These are phyloP conservation scores for Drosophila acutilabella DNA, from an alignment of 2,888 invertebrate genomes.

Conservation along the genomic window DNA sequence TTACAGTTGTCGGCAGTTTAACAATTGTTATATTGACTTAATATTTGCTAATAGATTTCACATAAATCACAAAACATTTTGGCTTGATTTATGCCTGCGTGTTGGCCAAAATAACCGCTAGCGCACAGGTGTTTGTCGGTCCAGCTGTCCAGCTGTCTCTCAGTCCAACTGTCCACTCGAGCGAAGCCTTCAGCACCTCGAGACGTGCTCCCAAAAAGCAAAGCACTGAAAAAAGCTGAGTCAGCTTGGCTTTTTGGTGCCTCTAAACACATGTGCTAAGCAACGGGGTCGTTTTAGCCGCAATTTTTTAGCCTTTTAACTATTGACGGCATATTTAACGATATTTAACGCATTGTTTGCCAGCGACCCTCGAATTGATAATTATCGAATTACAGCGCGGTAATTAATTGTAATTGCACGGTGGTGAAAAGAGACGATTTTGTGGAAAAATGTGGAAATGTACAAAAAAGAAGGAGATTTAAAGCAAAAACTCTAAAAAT, in stretches of 20 bases:
- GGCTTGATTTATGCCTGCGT: slow-evolving; percentile 68
- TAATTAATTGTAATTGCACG: slow-evolving; percentile 7
- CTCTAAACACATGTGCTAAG: slow-evolving; percentile 25
- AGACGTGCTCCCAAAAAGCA: slow-evolving; percentile 10
- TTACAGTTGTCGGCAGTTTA: slow-evolving; percentile 13
- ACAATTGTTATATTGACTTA: slow-evolving; percentile 70
- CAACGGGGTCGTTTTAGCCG: slow-evolving; percentile 14
- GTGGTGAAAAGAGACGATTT: too few species aligned
- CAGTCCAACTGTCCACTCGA: slow-evolving; percentile 31
- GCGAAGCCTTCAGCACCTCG: slow-evolving; percentile 34
- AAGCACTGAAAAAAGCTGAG: slow-evolving; percentile 18
- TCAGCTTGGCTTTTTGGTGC: slow-evolving; percentile 17
- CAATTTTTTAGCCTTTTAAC: background rate
- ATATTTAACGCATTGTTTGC: slow-evolving; percentile 1
- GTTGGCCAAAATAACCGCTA: slow-evolving; percentile 8
- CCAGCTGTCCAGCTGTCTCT: slow-evolving; percentile 28
- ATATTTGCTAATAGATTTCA: slow-evolving; percentile 73
- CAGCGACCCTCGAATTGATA: slow-evolving; percentile 1
- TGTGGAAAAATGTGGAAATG: too few species aligned
- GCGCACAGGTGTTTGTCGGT: slow-evolving; percentile 51
- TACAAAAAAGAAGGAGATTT: too few species aligned
- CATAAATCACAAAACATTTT: slow-evolving; percentile 68
- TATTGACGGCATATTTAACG: background rate
- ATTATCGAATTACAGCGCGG: background rate
- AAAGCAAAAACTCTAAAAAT: too few species aligned